A percentile compares a stretch with the other conserved stretches of the same genome.
phyloP scores from a whole-genome alignment of 1,140 invertebrate genomes.

The Drosophila parabipectinata region DNA sequence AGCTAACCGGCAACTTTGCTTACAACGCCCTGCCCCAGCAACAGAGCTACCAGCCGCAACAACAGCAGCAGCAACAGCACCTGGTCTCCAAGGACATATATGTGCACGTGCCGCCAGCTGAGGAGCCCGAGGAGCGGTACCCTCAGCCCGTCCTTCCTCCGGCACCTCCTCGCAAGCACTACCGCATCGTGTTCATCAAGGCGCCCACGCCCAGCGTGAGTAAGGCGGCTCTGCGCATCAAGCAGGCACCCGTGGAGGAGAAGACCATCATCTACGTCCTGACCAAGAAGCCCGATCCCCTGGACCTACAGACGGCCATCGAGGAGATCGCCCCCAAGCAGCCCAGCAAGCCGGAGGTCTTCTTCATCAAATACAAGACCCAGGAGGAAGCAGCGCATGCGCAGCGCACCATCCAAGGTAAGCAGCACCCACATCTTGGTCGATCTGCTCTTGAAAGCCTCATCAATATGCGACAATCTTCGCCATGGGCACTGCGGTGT shows the following conservation, averaged over 20 bases:
- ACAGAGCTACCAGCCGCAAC: constrained; percentile 29
- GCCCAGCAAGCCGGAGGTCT: constrained; percentile 90
- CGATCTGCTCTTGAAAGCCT: constrained; percentile 10
- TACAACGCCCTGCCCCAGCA: constrained; percentile 34
- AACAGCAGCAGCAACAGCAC: constrained; percentile 17
- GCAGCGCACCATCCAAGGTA: constrained; percentile 83
- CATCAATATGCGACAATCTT: constrained; percentile 36
- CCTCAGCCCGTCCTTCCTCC: constrained; percentile 44
- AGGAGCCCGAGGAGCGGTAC: constrained; percentile 57
- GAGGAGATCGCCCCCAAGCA: constrained; percentile 86
- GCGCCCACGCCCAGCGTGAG: constrained; percentile 89
- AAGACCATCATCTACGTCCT: constrained; percentile 94
- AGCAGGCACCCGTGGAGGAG: constrained; percentile 89
- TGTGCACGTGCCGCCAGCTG: constrained; percentile 78
- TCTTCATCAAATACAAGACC: constrained; percentile 90
- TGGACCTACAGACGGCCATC: constrained; percentile 85
- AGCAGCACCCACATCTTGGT: constrained; percentile 24
- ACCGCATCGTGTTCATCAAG: constrained; percentile 95
- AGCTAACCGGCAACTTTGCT: constrained; percentile 32
- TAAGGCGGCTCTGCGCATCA: constrained; percentile 86
- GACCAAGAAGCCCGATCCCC: constrained; percentile 90
- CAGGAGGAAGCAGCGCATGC: constrained; percentile 86
- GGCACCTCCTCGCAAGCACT: constrained; percentile 89
- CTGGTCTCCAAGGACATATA: constrained; percentile 81
- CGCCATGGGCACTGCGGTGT: constrained; percentile 6